phyloP scores from a whole-genome alignment of 2,113 vertebrate species.

The Mus spicilegus region DNA sequence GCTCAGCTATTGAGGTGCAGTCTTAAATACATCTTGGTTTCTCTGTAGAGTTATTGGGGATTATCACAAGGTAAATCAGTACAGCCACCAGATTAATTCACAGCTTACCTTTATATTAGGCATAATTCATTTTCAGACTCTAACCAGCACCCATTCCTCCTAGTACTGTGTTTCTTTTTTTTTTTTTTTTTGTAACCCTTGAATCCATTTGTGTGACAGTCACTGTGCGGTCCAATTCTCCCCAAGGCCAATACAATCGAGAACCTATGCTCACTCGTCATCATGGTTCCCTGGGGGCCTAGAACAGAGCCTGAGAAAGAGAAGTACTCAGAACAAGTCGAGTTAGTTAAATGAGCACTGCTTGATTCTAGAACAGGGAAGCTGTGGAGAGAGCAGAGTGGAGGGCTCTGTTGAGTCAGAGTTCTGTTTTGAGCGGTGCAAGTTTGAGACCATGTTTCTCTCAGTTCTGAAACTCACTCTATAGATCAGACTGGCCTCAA shows the following conservation, averaged over 20 bases:
- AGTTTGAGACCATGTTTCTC: background rate
- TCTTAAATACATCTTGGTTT: no score
- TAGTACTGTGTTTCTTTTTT: no score
- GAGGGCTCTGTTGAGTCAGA: background rate
- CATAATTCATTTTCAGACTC: background rate
- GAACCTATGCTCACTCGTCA: background rate
- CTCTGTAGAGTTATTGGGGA: no score
- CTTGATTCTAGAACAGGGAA: background rate
- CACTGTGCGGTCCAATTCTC: background rate
- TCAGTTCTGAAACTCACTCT: background rate
- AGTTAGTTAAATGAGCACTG: background rate
- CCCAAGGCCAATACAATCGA: background rate
- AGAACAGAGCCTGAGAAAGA: background rate
- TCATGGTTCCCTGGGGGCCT: background rate
- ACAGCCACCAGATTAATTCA: no score
- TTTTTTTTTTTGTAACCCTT: background rate
- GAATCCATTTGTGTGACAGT: background rate
- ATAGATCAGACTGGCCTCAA: background rate
- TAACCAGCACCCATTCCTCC: background rate
- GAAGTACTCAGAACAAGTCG: background rate
- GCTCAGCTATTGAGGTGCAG: no score
- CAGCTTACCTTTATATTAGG: no score
- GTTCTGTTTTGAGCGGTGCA: background rate
- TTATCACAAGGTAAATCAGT: no score
- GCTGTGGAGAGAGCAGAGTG: background rate